A percentile compares a stretch with the other conserved stretches of the same genome.
phyloP scores from a whole-genome alignment of 2,113 vertebrate genomes.

The Calidris pygmaea region DNA sequence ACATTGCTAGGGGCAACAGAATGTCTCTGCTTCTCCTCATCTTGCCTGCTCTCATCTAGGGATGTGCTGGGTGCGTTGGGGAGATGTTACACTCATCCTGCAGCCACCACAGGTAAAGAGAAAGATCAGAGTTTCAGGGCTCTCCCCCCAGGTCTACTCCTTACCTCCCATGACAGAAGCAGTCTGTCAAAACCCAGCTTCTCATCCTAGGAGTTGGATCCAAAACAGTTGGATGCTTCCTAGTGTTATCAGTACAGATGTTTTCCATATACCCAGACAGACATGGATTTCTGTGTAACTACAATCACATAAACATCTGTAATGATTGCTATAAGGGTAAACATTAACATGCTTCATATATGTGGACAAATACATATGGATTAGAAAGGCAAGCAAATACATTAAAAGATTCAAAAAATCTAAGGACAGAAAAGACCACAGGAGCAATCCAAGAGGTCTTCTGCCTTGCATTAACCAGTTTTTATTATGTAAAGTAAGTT shows the following conservation, averaged over 20 bases:
- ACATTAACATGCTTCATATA: background rate
- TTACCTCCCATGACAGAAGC: background rate
- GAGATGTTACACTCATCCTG: background rate
- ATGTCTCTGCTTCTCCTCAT: background rate
- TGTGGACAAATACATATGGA: fast-evolving
- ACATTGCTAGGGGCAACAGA: background rate
- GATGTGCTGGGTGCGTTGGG: background rate
- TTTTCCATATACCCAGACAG: background rate
- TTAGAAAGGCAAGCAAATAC: background rate
- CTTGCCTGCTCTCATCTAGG: background rate
- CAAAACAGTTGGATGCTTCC: background rate
- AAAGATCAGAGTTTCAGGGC: background rate
- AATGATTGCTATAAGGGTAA: background rate
- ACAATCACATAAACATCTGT: background rate
- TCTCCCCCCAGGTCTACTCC: fast-evolving
- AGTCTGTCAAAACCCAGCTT: background rate
- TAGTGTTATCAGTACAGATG: background rate
- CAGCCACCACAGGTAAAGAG: background rate
- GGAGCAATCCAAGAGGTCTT: background rate
- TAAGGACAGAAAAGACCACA: background rate
- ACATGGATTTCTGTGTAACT: background rate
- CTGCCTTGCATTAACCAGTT: background rate
- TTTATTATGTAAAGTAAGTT: background rate
- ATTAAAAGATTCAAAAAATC: background rate
- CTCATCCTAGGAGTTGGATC: background rate